Evolutionary conservation across 1,140 invertebrate genomes (phyloP), one percentile per base, ranked within the genome.

Genomic region (Zaprionus lachaisei): DNA sequence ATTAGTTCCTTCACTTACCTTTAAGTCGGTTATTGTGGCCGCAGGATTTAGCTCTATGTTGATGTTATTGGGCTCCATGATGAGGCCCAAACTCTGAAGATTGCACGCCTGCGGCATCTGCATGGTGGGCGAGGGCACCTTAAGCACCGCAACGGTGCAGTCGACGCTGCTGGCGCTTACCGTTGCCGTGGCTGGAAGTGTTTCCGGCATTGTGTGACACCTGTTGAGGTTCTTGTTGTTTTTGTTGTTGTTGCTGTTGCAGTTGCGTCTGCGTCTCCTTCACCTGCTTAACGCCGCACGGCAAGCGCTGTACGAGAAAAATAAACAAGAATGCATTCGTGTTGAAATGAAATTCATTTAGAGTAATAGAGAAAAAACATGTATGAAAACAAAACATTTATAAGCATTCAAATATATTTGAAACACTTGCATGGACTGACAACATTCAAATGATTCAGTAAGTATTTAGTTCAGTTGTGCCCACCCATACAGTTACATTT

Each of bases 1-100:
- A 31, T 31, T 31, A 9, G 1, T 31, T 22, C 11, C 7, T 7
- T 4, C 47, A 87, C 84, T 87, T 11, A 87, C 84, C 81, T 90
- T 90, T 4, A 84, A 72, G 20, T 54, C 79, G 12, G 83, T 31
- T 9, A 49, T 69, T 6, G 65, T 70, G 51, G 81, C 84, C 38
- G 84, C 84, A 37, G 84, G 84, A 77, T 89, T 89, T 2, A 89
- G 71, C 49, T 89, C 84, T 5, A 89, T 81, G 26, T 89, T 89
- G 7, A 89, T 89, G 37, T 90, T 90, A 28, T 90, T 89, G 4
- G 84, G 85, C 75, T 89, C 84, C 84, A 89, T 89, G n/a, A 89
- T 84, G 38, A 89, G 78, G 12, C 84, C 84, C 12, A 89, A 70
- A 20, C 85, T 90, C 63, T 90, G 86, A 7, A 90, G 65, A 41